phyloP scores from a whole-genome alignment of 2,113 vertebrate genomes.

The Paralichthys olivaceus region DNA sequence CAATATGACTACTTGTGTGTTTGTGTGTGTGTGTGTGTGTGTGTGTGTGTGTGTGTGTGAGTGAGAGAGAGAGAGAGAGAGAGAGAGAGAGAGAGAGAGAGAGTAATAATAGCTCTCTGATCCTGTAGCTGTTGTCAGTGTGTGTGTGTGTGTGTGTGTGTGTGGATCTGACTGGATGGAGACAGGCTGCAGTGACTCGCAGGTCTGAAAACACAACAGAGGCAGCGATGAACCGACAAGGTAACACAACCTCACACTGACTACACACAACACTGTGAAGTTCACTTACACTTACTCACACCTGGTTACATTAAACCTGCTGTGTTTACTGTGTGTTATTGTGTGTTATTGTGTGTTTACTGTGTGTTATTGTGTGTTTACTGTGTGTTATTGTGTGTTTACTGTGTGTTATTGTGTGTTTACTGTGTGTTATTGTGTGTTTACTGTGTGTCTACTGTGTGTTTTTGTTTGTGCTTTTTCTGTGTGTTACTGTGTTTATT shows the following conservation, averaged over 20 bases:
- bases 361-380: too few species aligned
- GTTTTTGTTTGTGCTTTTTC: not conserved
- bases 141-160: not conserved
- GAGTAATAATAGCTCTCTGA: not conserved
- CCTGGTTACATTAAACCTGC: not conserved
- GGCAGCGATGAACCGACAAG: conserved; percentile 70
- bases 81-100: too few species aligned
- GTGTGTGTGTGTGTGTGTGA: not conserved
- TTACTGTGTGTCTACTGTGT: too few species aligned
- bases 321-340: not conserved
- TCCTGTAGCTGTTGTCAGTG: not conserved
- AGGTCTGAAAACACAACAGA: conserved; percentile 6
- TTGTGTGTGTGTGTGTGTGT: not conserved
- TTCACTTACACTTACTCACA: not conserved
- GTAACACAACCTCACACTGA: conserved; percentile 35
- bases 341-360: too few species aligned
- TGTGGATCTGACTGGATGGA: conserved; percentile 26
- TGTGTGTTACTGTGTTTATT: too few species aligned
- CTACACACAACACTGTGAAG: accelerated
- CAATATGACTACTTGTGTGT: not conserved
- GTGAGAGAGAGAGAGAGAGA: too few species aligned
- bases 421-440: not conserved
- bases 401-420: too few species aligned
- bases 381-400: not conserved
- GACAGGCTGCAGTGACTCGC: not conserved